Conservation (phyloP, 2,113 vertebrate species). For the Zosterops hypoxanthus region DNA sequence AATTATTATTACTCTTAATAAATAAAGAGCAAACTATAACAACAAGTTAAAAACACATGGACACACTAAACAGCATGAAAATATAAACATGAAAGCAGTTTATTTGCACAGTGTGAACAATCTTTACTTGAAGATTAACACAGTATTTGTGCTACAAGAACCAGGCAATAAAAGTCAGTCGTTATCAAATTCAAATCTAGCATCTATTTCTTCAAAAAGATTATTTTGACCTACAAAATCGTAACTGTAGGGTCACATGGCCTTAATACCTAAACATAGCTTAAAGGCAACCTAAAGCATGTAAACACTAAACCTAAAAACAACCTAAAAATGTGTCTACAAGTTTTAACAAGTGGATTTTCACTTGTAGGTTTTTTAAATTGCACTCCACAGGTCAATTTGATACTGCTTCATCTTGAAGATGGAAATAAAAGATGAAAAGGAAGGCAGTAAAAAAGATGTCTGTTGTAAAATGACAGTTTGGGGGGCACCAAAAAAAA, state of each 20-base stretch:
- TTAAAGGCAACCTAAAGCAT: not conserved
- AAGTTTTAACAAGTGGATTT: not conserved
- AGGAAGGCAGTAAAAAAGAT: not conserved
- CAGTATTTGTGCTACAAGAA: not conserved
- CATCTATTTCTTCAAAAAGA: not conserved
- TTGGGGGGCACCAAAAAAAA: not conserved
- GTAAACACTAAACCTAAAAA: not conserved
- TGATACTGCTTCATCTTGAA: not conserved
- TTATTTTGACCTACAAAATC: not conserved
- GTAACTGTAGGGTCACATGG: not conserved
- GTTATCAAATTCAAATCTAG: not conserved
- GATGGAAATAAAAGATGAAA: not conserved
- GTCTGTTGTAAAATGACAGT: not conserved
- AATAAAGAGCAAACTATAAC: not conserved
- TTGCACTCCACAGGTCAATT: not conserved
- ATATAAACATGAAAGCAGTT: not conserved
- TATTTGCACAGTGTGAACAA: not conserved
- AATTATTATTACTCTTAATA: not conserved
- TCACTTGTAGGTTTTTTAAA: not conserved
- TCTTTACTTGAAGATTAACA: not conserved
- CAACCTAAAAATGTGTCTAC: accelerated
- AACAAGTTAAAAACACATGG: not conserved
- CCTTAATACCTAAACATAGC: not conserved
- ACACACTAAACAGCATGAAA: not conserved
- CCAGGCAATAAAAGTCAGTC: not conserved